phyloP scores from a whole-genome alignment of 37 sponge, comb jelly and placozoan genomes.

The Hexactinellida sp. region DNA sequence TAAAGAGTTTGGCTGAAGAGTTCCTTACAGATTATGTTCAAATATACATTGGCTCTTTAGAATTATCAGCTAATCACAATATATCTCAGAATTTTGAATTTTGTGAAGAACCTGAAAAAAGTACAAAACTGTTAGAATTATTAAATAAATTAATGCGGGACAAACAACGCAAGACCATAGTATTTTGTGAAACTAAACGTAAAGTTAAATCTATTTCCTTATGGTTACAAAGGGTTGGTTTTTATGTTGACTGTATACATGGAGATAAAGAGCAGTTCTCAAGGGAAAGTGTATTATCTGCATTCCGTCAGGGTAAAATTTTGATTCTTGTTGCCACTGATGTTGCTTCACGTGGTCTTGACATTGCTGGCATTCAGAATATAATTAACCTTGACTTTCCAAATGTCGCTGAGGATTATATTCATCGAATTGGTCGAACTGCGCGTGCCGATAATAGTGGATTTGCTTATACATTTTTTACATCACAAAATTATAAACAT shows the following conservation, averaged over 20 bases:
- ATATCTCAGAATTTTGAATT: constrained; percentile 88
- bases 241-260: constrained; percentile 25
- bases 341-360: constrained; percentile 30
- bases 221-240: constrained; percentile 25
- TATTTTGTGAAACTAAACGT: constrained; percentile 27
- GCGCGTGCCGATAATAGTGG: constrained; percentile 27
- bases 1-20: constrained; percentile 75
- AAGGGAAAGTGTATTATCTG: constrained; percentile 27
- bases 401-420: constrained; percentile 28
- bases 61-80: constrained; percentile 88
- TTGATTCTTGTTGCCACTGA: constrained; percentile 28
- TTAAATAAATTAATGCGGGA: constrained; percentile 9
- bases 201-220: constrained; percentile 22
- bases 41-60: constrained; percentile 85
- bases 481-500: constrained; percentile 22
- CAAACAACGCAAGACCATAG: constrained; percentile 20
- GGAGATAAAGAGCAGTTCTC: constrained; percentile 31
- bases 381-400: constrained; percentile 28
- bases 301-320: constrained; percentile 24
- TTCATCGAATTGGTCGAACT: constrained; percentile 30
- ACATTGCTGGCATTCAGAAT: constrained; percentile 23
- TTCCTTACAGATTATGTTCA: constrained; percentile 78
- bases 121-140: background rate
- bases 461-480: constrained; percentile 28
- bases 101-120: constrained; percentile 73